Evolutionary conservation across 53 echinoderm and acorn worm species (phyloP), one percentile per base, ranked within the genome.

Genomic region (Temnopleurus reevesii): DNA sequence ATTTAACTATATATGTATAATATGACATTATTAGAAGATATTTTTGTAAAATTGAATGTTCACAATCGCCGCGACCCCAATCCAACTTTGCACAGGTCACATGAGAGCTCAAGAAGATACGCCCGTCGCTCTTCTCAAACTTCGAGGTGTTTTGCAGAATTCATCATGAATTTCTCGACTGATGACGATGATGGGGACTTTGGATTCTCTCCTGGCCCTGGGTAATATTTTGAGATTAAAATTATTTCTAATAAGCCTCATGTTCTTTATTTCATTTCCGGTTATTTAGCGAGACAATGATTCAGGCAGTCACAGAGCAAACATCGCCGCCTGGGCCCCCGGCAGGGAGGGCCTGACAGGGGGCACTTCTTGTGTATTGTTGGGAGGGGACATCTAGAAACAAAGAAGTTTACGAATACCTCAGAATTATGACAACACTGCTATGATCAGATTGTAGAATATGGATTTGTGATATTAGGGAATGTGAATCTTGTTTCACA

Each of bases 111-210:
- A 28, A 51, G 9, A 17, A 53, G 80, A 51, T 80, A 80, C 80
- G 46, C 47, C 80, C 51, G 80, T 28, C 46, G 27, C 15, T 24
- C 28, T 4, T 26, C 77, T 44, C 5, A 15, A 28, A 29, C 0
- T 24, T 5, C 53, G 51, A 46, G 5, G 17, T 49, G 29, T 10
- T 80, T 80, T 41, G 8, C 80, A 38, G 71, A 71, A 36, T 71
- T 71, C 13, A 71, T 5, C 28, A 85, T 85, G 85, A 85, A 85
- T 85, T 85, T 85, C 60, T 85, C 85, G 12, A 85, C 85, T 19
- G 85, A 85, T 29, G 85, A 85, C 46, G 85, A 85, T 58, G 85
- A 85, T 60, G 85, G 85, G 12, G 85, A 85, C 60, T 85, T 85
- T 45, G 59, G 59, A 59, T 85, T 60, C 19, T 43, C 60, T 26